Evolutionary conservation across 2,797 vertebrate species (phyloP).

Genomic region (Macropus fuliginosus): DNA sequence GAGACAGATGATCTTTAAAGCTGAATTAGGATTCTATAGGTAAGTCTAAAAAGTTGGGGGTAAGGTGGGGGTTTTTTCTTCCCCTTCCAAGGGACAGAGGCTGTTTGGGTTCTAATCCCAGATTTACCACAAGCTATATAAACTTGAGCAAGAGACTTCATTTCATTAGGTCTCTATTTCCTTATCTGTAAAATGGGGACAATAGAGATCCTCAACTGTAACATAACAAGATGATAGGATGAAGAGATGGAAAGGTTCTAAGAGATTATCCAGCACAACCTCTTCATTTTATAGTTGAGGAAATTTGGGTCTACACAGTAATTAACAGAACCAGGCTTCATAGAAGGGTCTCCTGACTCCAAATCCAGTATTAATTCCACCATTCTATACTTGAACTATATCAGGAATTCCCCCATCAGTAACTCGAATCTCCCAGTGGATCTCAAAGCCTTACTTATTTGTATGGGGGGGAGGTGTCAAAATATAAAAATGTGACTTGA

Average conservation of each 20-base stretch:
- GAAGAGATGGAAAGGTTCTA: neutral
- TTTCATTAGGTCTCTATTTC: neutral
- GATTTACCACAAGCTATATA: neutral
- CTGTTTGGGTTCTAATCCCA: neutral
- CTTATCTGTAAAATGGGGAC: slow-evolving; percentile 10
- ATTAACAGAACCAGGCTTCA: neutral
- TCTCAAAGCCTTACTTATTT: neutral
- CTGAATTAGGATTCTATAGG: neutral
- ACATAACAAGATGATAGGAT: neutral
- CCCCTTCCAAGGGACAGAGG: neutral
- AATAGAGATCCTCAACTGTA: neutral
- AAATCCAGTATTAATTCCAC: neutral
- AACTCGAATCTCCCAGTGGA: neutral
- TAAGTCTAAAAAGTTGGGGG: neutral
- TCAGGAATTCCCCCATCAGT: neutral
- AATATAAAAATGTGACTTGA: neutral
- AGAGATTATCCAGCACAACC: neutral
- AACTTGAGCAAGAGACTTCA: neutral
- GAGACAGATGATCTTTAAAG: neutral
- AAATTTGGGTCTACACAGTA: neutral
- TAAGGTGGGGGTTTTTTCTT: neutral
- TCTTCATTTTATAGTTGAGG: neutral
- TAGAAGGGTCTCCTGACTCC: neutral
- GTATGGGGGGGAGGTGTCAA: neutral
- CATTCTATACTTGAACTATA: neutral